Conservation (phyloP, 2,113 vertebrate genomes). For the Charina bottae region DNA sequence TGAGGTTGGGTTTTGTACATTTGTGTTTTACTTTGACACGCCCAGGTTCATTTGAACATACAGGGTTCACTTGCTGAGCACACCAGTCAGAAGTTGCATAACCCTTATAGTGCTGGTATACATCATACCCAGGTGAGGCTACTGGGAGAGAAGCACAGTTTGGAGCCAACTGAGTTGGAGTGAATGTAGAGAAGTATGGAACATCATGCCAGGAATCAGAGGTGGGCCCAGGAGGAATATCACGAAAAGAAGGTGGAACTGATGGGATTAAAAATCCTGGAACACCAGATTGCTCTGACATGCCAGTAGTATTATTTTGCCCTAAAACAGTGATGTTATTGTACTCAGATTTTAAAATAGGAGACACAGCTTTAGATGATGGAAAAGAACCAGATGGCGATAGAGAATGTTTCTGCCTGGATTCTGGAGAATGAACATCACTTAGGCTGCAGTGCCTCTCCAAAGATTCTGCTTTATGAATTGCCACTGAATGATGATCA, state of each 20-base stretch:
- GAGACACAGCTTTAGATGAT: slow-evolving; percentile 54
- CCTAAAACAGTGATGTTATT: slow-evolving; percentile 41
- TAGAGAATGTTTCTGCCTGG: slow-evolving; percentile 64
- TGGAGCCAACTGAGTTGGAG: slow-evolving; percentile 75
- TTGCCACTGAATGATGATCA: slow-evolving; percentile 57
- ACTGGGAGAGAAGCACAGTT: slow-evolving; percentile 75
- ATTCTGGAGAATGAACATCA: slow-evolving; percentile 76
- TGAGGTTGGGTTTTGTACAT: slow-evolving; percentile 75
- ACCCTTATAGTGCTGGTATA: slow-evolving; percentile 85
- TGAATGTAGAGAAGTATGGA: slow-evolving; percentile 77
- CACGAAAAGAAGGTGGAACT: slow-evolving; percentile 64
- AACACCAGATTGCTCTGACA: slow-evolving; percentile 64
- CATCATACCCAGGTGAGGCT: slow-evolving; percentile 79
- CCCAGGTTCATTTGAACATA: slow-evolving; percentile 70
- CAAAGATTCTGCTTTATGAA: slow-evolving; percentile 64
- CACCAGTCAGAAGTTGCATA: slow-evolving; percentile 90
- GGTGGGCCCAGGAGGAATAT: slow-evolving; percentile 66
- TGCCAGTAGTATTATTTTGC: slow-evolving; percentile 58
- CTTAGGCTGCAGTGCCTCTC: slow-evolving; percentile 71
- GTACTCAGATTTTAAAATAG: slow-evolving; percentile 69
- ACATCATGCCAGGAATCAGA: slow-evolving; percentile 75
- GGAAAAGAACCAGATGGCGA: slow-evolving; percentile 71
- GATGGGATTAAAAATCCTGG: slow-evolving; percentile 70
- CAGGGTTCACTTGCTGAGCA: slow-evolving; percentile 73
- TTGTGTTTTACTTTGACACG: slow-evolving; percentile 71